phyloP scores from a whole-genome alignment of 1,140 invertebrate genomes.

The Chionoecetes opilio region DNA sequence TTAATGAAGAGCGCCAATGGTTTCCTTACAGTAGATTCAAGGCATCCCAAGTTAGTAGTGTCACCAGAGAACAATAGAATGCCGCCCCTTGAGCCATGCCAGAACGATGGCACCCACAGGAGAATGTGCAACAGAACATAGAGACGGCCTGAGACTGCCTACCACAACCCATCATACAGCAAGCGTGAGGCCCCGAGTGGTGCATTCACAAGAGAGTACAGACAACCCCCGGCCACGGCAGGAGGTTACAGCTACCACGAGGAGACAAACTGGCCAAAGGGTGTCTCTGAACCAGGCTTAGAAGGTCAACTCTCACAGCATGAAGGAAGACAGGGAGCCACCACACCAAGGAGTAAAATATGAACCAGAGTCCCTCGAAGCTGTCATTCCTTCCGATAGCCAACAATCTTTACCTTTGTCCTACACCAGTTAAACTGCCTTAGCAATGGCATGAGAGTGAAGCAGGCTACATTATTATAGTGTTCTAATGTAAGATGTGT shows the following conservation, averaged over 20 bases:
- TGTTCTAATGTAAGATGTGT: conserved; percentile 55
- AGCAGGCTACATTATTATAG: conserved; percentile 61
- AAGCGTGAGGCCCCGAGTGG: conserved; percentile 3
- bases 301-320: conserved; percentile 52
- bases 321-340: conserved; percentile 56
- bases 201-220: background rate
- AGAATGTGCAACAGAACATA: background rate
- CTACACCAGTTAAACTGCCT: conserved; percentile 76
- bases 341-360: conserved; percentile 44
- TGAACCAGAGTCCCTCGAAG: conserved; percentile 54
- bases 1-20: background rate
- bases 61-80: background rate
- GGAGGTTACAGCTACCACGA: conserved; percentile 59
- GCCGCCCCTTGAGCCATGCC: background rate
- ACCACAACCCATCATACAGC: background rate
- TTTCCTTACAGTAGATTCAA: background rate
- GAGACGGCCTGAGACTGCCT: background rate
- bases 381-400: conserved; percentile 59
- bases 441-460: conserved; percentile 73
- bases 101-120: background rate
- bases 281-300: conserved; percentile 36
- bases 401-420: conserved; percentile 59
- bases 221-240: conserved; percentile 33
- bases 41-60: conserved; percentile 15
- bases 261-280: background rate